These are phyloP conservation scores for Nothoprocta perdicaria DNA, from an alignment of 2,113 vertebrate genomes.

Conservation along the genomic window DNA sequence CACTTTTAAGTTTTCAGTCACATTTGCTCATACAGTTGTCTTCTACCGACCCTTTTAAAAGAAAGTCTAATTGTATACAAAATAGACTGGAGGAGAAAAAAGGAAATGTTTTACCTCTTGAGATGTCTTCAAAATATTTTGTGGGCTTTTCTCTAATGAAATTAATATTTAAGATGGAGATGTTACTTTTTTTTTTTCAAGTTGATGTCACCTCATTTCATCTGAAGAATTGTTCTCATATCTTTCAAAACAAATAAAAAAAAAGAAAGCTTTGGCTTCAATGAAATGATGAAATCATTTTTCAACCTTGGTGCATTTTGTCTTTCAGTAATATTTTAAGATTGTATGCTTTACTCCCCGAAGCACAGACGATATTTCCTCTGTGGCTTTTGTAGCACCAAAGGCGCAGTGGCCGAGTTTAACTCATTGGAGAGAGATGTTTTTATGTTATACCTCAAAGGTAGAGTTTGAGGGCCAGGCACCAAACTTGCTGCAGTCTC, in stretches of 20 bases:
- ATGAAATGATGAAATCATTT: background rate
- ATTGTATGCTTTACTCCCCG: background rate
- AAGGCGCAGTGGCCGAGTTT: background rate
- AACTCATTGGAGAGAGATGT: background rate
- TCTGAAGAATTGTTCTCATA: background rate
- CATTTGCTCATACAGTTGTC: background rate
- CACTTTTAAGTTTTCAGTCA: background rate
- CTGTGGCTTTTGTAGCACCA: background rate
- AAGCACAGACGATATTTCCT: background rate
- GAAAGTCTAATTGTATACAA: background rate
- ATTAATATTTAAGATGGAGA: slow-evolving; percentile 29
- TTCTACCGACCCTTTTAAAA: slow-evolving; percentile 5
- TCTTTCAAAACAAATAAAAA: background rate
- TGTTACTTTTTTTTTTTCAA: background rate
- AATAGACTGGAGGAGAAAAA: background rate
- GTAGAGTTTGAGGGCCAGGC: background rate
- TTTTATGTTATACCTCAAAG: background rate
- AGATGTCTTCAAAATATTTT: slow-evolving; percentile 8
- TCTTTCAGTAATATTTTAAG: background rate
- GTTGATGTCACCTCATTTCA: background rate
- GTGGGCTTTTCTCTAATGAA: slow-evolving; percentile 3
- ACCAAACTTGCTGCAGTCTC: background rate
- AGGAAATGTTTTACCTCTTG: background rate
- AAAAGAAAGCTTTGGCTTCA: background rate
- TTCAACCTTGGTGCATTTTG: background rate